Base-by-base conservation (phyloP, 1,140 invertebrate genomes). In the Caenorhabditis brenneri region DNA sequence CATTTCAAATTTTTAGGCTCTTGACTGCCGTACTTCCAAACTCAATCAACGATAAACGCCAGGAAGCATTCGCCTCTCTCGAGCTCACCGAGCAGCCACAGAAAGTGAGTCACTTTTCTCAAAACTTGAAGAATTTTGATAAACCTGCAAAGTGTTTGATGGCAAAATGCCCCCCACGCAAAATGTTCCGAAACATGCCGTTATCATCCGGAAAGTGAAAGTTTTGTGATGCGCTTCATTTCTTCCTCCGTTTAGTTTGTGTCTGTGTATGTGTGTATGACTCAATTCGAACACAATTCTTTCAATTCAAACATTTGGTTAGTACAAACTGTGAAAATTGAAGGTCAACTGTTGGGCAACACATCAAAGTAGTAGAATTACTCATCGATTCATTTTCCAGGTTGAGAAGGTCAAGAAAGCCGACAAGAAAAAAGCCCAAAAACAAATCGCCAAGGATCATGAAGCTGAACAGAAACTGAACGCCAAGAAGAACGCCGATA, bases 381-480 rank as follows among this genome's bases (percentile, higher is more conserved):
- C n/a, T n/a, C 51, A 55, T 27, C 51, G 22, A 27, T 27, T 58
- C 24, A 24, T 24, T n/a, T 58, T 29, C 42, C 48, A 58, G 49
- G 79, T 81, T 36, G 74, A 79, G 33, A 84, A 84, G 53, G 49
- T 55, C 46, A 55, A 79, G 78, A 80, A 79, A 36, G 51, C 46
- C 36, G 83, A 79, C 0, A 74, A 84, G 31, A 55, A 53, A 24
- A 51, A 51, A 10, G 31, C n/a, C 24, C 79, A 80, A 27, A 84
- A 79, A 24, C 46, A 48, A 19, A 65, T 19, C 16, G 42, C 42
- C 27, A 79, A 84, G 55, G 83, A 74, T 80, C 49, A 79, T 31
- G 83, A 74, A 79, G 83, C 83, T 33, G 83, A 46, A 55, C 69
- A 84, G 39, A 84, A 84, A 33, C 22, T 46, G 49, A 55, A 53